Percentiles rank a stretch among this genome's conserved stretches.
Conservation (phyloP, 2,888 invertebrate species). For the Drosophila rubida region DNA sequence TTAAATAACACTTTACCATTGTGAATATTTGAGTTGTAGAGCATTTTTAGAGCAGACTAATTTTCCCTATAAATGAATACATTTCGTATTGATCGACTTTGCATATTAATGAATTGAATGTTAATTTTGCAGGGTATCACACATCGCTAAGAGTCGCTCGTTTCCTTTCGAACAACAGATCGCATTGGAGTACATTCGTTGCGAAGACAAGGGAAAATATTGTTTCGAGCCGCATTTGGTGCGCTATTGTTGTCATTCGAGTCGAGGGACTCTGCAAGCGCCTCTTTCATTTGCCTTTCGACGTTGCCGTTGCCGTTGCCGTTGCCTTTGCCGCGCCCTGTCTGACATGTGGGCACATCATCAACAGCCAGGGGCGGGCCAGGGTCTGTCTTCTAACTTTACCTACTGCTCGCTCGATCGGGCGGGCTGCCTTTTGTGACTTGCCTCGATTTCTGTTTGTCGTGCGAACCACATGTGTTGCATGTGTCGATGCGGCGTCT, state of each 20-base stretch:
- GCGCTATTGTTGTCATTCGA: slow-evolving; percentile 65
- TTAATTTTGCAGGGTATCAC: slow-evolving; percentile 40
- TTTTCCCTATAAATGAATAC: neutral
- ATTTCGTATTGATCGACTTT: neutral
- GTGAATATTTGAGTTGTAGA: too few relatives aligned
- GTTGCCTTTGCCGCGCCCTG: slow-evolving; percentile 31
- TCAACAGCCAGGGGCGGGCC: slow-evolving; percentile 42
- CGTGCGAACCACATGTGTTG: slow-evolving; percentile 71
- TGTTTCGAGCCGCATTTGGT: slow-evolving; percentile 71
- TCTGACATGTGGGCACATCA: slow-evolving; percentile 57
- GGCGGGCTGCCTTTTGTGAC: slow-evolving; percentile 17
- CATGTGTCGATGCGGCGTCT: slow-evolving; percentile 57
- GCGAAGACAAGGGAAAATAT: slow-evolving; percentile 80
- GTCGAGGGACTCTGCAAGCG: slow-evolving; percentile 36
- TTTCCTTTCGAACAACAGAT: slow-evolving; percentile 22
- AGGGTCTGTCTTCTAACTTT: slow-evolving; percentile 23
- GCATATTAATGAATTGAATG: neutral
- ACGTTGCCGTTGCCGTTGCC: slow-evolving; percentile 13
- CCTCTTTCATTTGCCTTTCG: neutral
- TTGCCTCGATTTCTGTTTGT: slow-evolving; percentile 36
- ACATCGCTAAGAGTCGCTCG: slow-evolving; percentile 19
- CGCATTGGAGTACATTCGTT: slow-evolving; percentile 31
- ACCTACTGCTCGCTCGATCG: slow-evolving; percentile 32
- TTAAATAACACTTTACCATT: too few relatives aligned
- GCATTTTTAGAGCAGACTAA: neutral